A percentile compares a stretch with the other conserved stretches of the same genome.
These are phyloP conservation scores for Eulemur rubriventer DNA, from an alignment of 2,797 vertebrate species.

Conservation along the genomic window DNA sequence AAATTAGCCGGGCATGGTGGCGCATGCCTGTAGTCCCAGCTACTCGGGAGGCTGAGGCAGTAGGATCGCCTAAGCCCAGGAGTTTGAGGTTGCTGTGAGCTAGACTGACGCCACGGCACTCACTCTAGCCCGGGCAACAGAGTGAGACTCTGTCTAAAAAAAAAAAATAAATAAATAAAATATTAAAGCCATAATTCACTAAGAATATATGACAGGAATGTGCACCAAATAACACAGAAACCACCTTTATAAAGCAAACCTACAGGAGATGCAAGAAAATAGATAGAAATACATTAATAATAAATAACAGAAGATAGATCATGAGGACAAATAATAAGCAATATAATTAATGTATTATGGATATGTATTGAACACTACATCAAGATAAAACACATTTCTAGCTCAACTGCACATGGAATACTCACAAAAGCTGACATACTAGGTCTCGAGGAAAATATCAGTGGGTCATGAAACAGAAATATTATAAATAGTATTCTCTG, in stretches of 20 bases:
- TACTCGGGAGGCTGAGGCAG: no score
- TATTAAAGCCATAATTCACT: neutral
- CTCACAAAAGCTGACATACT: neutral
- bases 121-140: no score
- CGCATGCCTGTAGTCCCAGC: no score
- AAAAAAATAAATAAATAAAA: no score
- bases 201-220: no score
- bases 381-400: neutral
- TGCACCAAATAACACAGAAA: neutral
- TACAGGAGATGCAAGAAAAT: neutral
- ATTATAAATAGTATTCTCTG: neutral
- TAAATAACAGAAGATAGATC: no score
- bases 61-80: no score
- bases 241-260: neutral
- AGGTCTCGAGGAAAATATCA: neutral
- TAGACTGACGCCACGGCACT: no score
- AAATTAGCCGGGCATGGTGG: no score
- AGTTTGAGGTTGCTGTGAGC: no score
- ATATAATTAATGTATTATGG: fast-evolving
- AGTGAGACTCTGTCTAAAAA: no score
- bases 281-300: neutral
- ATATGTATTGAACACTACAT: neutral
- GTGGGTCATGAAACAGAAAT: neutral
- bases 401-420: neutral
- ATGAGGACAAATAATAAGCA: neutral